A percentile compares a stretch with the other conserved stretches of the same genome.
Conservation (phyloP, 2,888 invertebrate species). For the Callosobruchus maculatus region DNA sequence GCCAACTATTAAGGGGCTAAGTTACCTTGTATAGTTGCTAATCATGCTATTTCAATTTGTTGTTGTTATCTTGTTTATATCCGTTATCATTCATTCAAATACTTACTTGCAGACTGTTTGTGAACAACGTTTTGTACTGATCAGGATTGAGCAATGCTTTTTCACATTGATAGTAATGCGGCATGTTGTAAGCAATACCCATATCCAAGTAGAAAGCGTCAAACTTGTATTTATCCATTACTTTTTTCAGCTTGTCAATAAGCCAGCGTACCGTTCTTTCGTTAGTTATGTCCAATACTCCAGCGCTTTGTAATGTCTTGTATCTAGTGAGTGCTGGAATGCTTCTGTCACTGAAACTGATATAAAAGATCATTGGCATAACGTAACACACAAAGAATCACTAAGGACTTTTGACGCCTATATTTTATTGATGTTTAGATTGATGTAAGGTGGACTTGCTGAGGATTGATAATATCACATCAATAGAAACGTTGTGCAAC, state of each 20-base stretch:
- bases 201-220: slow-evolving; percentile 82
- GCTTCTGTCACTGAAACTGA: slow-evolving; percentile 62
- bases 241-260: slow-evolving; percentile 65
- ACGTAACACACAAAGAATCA: too few species aligned
- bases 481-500: too few species aligned
- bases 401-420: too few species aligned
- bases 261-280: slow-evolving; percentile 76
- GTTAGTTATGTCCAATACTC: slow-evolving; percentile 84
- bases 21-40: too few species aligned
- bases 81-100: background rate
- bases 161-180: slow-evolving; percentile 79
- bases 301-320: slow-evolving; percentile 75
- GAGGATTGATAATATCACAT: too few species aligned
- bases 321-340: slow-evolving; percentile 82
- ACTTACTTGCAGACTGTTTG: slow-evolving; percentile 55
- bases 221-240: slow-evolving; percentile 72
- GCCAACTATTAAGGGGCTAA: too few species aligned
- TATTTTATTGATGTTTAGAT: too few species aligned
- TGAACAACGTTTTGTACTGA: slow-evolving; percentile 73
- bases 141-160: slow-evolving; percentile 75
- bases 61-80: too few species aligned
- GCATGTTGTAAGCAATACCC: slow-evolving; percentile 81
- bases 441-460: too few species aligned
- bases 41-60: background rate
- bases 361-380: background rate